These are phyloP conservation scores for Anaspis maculata DNA, from an alignment of 2,888 invertebrate species.

Conservation along the genomic window DNA sequence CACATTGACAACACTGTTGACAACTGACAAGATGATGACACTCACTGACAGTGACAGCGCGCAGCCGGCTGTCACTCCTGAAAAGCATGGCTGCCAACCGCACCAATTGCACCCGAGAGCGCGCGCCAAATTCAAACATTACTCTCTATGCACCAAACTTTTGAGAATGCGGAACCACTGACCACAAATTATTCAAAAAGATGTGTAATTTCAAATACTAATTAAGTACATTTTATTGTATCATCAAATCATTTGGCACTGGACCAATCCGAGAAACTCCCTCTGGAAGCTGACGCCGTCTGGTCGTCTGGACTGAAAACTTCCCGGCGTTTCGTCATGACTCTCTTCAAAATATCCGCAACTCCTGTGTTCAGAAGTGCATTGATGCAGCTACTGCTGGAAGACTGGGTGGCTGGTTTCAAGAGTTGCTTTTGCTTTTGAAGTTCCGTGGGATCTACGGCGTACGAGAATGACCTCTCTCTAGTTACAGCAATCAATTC, in stretches of 20 bases:
- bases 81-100: too few relatives aligned
- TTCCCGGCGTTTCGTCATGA: conserved; percentile 38
- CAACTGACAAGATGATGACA: not conserved
- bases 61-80: too few relatives aligned
- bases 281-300: conserved; percentile 23
- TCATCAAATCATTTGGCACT: conserved; percentile 9
- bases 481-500: conserved; percentile 21
- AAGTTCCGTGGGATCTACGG: conserved; percentile 29
- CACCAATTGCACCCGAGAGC: too few relatives aligned
- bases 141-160: too few relatives aligned
- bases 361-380: conserved; percentile 38
- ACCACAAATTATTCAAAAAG: too few relatives aligned
- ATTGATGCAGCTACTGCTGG: conserved; percentile 39
- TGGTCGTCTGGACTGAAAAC: conserved; percentile 26
- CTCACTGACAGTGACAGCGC: too few relatives aligned
- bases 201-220: too few relatives aligned
- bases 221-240: too few relatives aligned
- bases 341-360: conserved; percentile 39
- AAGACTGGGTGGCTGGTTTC: conserved; percentile 27
- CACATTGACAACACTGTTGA: conserved; percentile 5
- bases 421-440: conserved; percentile 32
- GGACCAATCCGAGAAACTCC: conserved; percentile 38
- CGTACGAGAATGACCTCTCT: conserved; percentile 35
- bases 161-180: too few relatives aligned
- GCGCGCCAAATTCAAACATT: too few relatives aligned